phyloP scores from a whole-genome alignment of 1,140 invertebrate species.

The Drosophila rufa region DNA sequence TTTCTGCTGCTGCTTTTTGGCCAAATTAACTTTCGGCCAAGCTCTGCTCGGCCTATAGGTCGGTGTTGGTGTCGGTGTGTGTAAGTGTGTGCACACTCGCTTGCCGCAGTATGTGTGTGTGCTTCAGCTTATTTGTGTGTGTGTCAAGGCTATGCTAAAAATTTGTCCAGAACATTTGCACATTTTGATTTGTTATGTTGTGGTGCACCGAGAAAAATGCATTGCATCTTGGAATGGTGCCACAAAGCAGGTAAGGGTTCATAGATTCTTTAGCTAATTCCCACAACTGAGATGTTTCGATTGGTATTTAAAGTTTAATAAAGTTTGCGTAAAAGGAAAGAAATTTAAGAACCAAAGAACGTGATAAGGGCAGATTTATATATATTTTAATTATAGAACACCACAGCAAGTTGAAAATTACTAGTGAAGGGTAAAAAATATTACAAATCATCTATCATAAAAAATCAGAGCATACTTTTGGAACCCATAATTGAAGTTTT shows the following conservation, averaged over 20 bases:
- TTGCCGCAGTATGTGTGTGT: constrained; percentile 10
- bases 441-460: not conserved
- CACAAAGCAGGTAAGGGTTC: constrained; percentile 2
- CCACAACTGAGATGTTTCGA: no score
- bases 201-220: constrained; percentile 54
- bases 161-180: constrained; percentile 76
- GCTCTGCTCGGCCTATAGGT: constrained; percentile 22
- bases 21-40: constrained; percentile 52
- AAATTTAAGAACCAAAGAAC: no score
- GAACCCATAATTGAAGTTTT: not conserved
- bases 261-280: no score
- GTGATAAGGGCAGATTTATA: no score
- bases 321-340: no score
- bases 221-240: constrained; percentile 2
- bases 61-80: not conserved
- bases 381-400: no score
- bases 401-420: no score
- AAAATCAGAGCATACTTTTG: not conserved
- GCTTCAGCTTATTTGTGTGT: constrained; percentile 49
- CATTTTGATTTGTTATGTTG: constrained; percentile 78
- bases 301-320: no score
- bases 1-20: constrained; percentile 20
- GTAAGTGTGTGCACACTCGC: constrained; percentile 1
- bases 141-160: constrained; percentile 74
- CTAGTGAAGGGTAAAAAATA: no score